phyloP scores from a whole-genome alignment of 2,888 invertebrate species.

The Myopa testacea region DNA sequence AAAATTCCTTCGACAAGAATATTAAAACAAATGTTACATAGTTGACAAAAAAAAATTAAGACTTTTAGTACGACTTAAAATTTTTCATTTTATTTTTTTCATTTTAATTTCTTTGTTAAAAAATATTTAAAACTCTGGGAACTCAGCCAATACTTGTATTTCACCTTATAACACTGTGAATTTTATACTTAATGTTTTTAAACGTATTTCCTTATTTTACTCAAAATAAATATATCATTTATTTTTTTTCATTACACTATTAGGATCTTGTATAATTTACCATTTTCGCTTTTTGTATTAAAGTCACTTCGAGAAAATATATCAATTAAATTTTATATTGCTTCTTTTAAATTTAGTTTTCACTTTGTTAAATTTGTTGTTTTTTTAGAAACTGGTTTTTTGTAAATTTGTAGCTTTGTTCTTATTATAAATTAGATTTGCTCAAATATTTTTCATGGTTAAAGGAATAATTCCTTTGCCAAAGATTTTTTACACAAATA shows the following conservation, averaged over 20 bases:
- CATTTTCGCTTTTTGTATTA: background rate
- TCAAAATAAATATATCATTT: background rate
- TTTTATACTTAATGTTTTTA: too few species aligned
- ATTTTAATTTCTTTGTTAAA: too few species aligned
- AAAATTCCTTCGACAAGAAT: too few species aligned
- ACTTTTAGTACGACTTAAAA: too few species aligned
- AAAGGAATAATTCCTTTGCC: background rate
- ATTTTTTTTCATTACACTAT: background rate
- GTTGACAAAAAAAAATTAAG: too few species aligned
- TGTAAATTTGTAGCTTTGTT: background rate
- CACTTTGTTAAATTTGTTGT: background rate
- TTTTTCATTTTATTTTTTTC: too few species aligned
- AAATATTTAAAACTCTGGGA: too few species aligned
- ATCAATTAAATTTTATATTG: background rate
- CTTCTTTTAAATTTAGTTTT: too few species aligned
- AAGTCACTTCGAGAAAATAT: background rate
- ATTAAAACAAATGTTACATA: too few species aligned
- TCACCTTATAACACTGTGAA: too few species aligned
- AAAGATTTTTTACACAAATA: slow-evolving; percentile 20
- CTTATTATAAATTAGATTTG: background rate
- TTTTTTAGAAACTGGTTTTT: background rate
- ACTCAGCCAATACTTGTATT: too few species aligned
- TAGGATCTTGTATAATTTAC: background rate
- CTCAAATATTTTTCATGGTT: background rate
- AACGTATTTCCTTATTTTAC: background rate